phyloP scores from a whole-genome alignment of 2,113 vertebrate genomes.

The Gallinago undulata region DNA sequence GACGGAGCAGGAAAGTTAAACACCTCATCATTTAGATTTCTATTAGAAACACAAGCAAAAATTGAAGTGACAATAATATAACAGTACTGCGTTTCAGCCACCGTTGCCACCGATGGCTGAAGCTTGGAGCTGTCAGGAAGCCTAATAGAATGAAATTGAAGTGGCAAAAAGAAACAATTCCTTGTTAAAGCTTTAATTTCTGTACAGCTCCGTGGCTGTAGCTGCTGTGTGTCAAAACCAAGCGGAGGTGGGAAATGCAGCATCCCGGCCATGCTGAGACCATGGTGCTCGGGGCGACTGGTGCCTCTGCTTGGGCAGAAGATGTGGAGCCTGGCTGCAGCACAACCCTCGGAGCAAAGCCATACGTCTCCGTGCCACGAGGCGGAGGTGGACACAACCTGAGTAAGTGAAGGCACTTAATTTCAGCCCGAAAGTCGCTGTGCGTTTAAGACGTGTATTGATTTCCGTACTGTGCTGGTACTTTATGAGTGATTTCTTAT shows the following conservation, averaged over 20 bases:
- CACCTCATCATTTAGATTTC: conserved; percentile 18
- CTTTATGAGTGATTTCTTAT: conserved; percentile 69
- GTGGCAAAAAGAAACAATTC: conserved; percentile 5
- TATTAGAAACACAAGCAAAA: conserved; percentile 21
- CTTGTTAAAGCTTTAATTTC: conserved; percentile 31
- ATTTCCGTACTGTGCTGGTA: conserved; percentile 10
- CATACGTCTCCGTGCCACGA: not conserved
- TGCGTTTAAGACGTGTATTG: not conserved
- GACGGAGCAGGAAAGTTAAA: conserved; percentile 18
- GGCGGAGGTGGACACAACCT: not conserved
- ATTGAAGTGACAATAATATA: conserved; percentile 22
- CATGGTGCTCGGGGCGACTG: not conserved
- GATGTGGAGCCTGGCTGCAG: not conserved
- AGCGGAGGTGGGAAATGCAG: not conserved
- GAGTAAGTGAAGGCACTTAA: conserved; percentile 29
- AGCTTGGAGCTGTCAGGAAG: conserved; percentile 6
- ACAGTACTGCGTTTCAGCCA: not conserved
- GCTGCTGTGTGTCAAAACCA: not conserved
- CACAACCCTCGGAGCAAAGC: not conserved
- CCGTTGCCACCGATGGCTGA: not conserved
- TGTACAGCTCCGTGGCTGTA: not conserved
- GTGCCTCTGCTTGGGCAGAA: not conserved
- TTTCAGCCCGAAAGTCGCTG: conserved; percentile 42
- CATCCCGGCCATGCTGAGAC: not conserved
- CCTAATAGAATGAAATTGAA: not conserved